Evolutionary conservation across 2,888 invertebrate genomes (phyloP), one percentile per base, ranked within the genome.

Genomic region (Synergus japonicus): DNA sequence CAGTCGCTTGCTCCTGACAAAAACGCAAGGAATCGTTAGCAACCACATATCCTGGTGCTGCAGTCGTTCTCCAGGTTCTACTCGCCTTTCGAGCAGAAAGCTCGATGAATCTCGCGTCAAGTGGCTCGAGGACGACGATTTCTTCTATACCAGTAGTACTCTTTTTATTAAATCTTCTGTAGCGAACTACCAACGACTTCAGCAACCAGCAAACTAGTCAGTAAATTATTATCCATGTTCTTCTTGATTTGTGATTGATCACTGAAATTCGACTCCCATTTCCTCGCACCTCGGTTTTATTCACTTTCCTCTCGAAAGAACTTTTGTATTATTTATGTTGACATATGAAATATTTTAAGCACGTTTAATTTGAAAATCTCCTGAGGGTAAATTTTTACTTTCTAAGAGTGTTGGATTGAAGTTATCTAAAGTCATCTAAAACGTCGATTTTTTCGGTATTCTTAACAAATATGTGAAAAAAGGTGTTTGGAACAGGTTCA

Each of bases 11-110:
- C 81, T 78, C 79, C 82, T 76, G 85, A 86, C 87, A 87, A 87
- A 88, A 88, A 88, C 86, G 83, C 84, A 83, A 83, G 82, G 86
- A 85, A 87, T 88, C 87, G 87, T 86, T 87, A 87, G 86, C 85
- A 82, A 79, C 83, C 80, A 81, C 82, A 79, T 83, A 79, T 78
- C 78, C 81, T 76, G 67, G 69, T 77, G 76, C 76, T 54, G 76
- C 76, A 49, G 76, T 44, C 60, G 18, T 65, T 78, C 64, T 58
- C 44, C 64, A 13, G 15, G 49, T 66, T 58, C 18, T 37, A 29
- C 77, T 77, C 49, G 43, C 37, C 66, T 77, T 54, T 43, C 46
- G 77, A 64, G 63, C 46, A 77, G 64, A 77, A 63, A 64, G 63
- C 49, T 58, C 54, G 60, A 76, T 49, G 54, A 76, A 66, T 66